A percentile compares a stretch with the other conserved stretches of the same genome.
Conservation (phyloP, 2,113 vertebrate genomes). For the Motacilla alba region DNA sequence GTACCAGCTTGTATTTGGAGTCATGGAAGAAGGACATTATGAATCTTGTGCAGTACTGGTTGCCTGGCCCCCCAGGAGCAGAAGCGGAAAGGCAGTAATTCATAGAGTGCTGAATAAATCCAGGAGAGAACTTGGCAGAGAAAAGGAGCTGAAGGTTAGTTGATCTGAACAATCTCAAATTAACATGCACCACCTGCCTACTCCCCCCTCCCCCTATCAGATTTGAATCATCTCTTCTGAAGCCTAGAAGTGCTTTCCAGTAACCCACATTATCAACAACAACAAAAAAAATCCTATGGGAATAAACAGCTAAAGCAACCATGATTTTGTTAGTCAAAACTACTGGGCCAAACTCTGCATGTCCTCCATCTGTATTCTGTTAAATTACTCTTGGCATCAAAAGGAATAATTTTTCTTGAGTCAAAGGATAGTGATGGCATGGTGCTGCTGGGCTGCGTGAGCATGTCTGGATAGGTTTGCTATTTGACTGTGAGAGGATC, state of each 20-base stretch:
- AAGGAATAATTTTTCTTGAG: neutral
- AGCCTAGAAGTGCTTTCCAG: neutral
- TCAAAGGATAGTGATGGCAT: neutral
- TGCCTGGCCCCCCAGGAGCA: neutral
- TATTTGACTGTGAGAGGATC: neutral
- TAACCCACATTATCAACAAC: neutral
- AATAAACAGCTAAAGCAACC: neutral
- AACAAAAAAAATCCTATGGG: neutral
- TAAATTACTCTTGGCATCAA: neutral
- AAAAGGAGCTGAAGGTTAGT: neutral
- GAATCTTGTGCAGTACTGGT: neutral
- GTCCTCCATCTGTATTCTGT: neutral
- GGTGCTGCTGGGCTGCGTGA: neutral
- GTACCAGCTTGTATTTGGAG: neutral
- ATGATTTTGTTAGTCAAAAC: neutral
- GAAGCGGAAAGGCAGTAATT: neutral
- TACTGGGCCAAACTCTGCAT: neutral
- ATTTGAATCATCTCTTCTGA: neutral
- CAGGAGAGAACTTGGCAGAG: neutral
- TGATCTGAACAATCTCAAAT: neutral
- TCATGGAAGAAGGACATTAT: neutral
- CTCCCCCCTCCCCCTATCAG: rapidly evolving
- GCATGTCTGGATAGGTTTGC: neutral
- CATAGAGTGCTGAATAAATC: neutral
- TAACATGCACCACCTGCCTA: neutral